Evolutionary conservation across 2,888 invertebrate genomes (phyloP), one percentile per base, ranked within the genome.

Genomic region (Caenorhabditis sp.): DNA sequence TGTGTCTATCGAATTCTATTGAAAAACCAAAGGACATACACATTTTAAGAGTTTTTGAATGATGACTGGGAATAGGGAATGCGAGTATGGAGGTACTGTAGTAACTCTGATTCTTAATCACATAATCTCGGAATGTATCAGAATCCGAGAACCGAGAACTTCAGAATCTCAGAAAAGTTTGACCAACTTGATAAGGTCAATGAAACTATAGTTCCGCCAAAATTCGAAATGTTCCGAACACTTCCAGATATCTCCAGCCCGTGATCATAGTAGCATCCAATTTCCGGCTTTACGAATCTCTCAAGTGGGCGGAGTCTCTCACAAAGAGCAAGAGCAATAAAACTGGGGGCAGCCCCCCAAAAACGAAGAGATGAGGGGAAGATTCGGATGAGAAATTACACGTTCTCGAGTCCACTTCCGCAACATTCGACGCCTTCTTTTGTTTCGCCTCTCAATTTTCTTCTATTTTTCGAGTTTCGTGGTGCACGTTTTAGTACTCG

Each of bases 301-400:
- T 66, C 63, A 41, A 66, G 49, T 22, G 66, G 75, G 75, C 58
- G 64, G 75, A 51, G 47, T 22, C 24, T 41, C 47, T 19, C 74
- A 31, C 74, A 64, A 56, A 74, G 74, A 74, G 74, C 74, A 74
- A 64, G n/a, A n/a, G 74, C 74, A 74, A 56, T 74, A 74, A 51
- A 74, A 56, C 51, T 22, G 38, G 51, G 59, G 58, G 44, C 44
- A 16, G n/a, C 41, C 38, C 31, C 28, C 28, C 28, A 44, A 19
- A 47, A 44, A 35, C 58, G 59, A 68, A 66, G 26, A 64, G 35
- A 16, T 24, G n/a, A 31, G 19, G 22, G 19, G 66, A 66, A 19
- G 54, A 70, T 69, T 41, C 61, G 26, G 64, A 61, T 28, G 56
- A 41, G 56, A 64, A 47, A 59, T 66, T 44, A 68, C 75, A 76